Evolutionary conservation across 35 echinoderm and acorn worm genomes (phyloP).

Genomic region (Amphiura filiformis): DNA sequence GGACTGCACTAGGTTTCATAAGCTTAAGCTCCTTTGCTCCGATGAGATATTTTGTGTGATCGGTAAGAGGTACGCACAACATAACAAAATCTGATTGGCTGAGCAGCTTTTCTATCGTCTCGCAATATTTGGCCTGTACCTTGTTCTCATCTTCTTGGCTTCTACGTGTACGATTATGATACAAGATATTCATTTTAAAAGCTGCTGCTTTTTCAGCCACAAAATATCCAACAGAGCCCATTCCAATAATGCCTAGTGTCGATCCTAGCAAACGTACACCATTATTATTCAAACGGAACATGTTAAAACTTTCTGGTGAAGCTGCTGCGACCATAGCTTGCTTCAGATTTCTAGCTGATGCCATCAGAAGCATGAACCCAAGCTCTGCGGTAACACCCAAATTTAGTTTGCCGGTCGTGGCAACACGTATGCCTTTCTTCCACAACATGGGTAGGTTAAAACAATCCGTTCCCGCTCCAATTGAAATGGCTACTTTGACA

Average conservation of each 20-base stretch:
- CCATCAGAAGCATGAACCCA: background rate
- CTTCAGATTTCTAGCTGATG: background rate
- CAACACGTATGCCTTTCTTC: background rate
- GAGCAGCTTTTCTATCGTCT: background rate
- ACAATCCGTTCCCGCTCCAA: background rate
- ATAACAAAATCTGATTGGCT: background rate
- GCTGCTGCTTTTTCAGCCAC: constrained; percentile 56
- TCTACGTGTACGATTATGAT: constrained; percentile 54
- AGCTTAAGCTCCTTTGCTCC: background rate
- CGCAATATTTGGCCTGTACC: background rate
- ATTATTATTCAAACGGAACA: background rate
- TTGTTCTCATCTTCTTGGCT: background rate
- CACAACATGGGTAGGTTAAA: background rate
- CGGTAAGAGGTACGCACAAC: too few species aligned
- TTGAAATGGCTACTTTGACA: background rate
- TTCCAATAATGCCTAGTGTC: constrained; percentile 68
- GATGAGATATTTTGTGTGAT: too few species aligned
- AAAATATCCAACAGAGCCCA: constrained; percentile 57
- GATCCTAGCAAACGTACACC: constrained; percentile 41
- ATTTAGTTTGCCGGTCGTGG: background rate
- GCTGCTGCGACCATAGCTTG: background rate
- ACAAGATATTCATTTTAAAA: constrained; percentile 65
- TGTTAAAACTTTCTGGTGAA: background rate
- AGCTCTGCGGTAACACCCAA: background rate
- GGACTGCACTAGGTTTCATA: background rate